These are phyloP conservation scores for Chaenocephalus aceratus DNA, from an alignment of 2,113 vertebrate genomes.

Conservation along the genomic window DNA sequence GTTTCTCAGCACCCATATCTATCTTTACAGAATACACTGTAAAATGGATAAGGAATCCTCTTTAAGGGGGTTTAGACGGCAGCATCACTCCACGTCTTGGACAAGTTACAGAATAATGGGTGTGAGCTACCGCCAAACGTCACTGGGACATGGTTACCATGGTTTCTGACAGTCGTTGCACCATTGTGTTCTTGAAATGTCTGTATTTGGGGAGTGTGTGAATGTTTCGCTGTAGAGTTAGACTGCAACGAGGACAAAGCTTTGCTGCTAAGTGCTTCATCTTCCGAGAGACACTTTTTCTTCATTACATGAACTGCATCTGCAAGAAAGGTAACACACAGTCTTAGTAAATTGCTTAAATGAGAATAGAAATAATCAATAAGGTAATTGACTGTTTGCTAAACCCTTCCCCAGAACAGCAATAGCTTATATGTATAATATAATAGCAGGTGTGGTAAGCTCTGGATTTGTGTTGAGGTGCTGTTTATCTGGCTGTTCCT, in stretches of 20 bases:
- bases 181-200: slow-evolving; percentile 80
- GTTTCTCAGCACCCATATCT: slow-evolving; percentile 74
- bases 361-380: not conserved
- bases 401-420: not conserved
- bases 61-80: slow-evolving; percentile 82
- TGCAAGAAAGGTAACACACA: slow-evolving; percentile 70
- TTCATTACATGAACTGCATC: slow-evolving; percentile 99
- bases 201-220: slow-evolving; percentile 76
- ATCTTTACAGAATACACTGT: slow-evolving; percentile 78
- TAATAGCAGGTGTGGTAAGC: not conserved
- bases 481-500: not conserved
- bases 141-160: slow-evolving; percentile 71
- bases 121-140: slow-evolving; percentile 68
- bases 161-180: slow-evolving; percentile 73
- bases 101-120: slow-evolving; percentile 83
- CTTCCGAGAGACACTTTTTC: slow-evolving; percentile 84
- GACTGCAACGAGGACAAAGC: slow-evolving; percentile 88
- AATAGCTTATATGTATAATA: not conserved
- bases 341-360: not conserved
- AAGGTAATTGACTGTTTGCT: not conserved
- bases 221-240: slow-evolving; percentile 87
- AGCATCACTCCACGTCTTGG: slow-evolving; percentile 84
- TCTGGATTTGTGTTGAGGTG: not conserved
- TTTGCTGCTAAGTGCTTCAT: slow-evolving; percentile 87
- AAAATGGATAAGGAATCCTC: slow-evolving; percentile 79